These are phyloP conservation scores for Portevinia maculata DNA, from an alignment of 2,888 invertebrate species.

Conservation along the genomic window DNA sequence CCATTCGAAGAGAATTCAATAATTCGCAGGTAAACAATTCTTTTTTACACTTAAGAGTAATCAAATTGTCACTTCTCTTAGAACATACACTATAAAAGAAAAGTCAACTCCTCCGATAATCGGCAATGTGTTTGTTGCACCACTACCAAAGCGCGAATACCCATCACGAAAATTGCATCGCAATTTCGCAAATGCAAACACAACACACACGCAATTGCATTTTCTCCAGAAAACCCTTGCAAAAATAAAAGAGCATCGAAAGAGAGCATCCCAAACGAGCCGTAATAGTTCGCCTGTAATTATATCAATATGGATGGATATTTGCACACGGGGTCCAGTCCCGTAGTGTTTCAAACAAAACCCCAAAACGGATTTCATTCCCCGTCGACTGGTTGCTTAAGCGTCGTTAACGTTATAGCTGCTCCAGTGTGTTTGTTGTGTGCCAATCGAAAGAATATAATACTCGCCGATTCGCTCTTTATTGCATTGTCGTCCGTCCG, in stretches of 20 bases:
- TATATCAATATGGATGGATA: slow-evolving; percentile 39
- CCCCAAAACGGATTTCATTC: slow-evolving; percentile 75
- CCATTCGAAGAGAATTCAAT: slow-evolving; percentile 22
- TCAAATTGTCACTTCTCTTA: slow-evolving; percentile 37
- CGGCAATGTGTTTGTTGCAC: neutral
- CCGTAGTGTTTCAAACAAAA: slow-evolving; percentile 68
- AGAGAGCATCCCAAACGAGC: slow-evolving; percentile 36
- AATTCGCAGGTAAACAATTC: slow-evolving; percentile 26
- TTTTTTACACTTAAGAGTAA: slow-evolving; percentile 45
- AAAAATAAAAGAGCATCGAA: slow-evolving; percentile 25
- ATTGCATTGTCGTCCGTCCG: slow-evolving; percentile 1
- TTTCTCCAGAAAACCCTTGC: slow-evolving; percentile 33
- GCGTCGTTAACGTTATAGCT: slow-evolving; percentile 58
- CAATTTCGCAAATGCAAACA: neutral
- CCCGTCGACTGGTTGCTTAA: slow-evolving; percentile 73
- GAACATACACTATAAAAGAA: slow-evolving; percentile 13
- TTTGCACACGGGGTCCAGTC: slow-evolving; percentile 67
- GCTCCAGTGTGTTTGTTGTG: slow-evolving; percentile 51
- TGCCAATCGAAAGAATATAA: slow-evolving; percentile 15
- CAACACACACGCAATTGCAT: slow-evolving; percentile 17
- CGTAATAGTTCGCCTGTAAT: slow-evolving; percentile 29
- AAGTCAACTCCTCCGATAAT: slow-evolving; percentile 1
- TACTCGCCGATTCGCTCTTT: slow-evolving; percentile 51
- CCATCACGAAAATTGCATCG: slow-evolving; percentile 41
- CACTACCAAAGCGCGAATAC: slow-evolving; percentile 10